These are phyloP conservation scores for Onychorhynchus coronatus DNA, from an alignment of 2,113 vertebrate species.

Conservation along the genomic window DNA sequence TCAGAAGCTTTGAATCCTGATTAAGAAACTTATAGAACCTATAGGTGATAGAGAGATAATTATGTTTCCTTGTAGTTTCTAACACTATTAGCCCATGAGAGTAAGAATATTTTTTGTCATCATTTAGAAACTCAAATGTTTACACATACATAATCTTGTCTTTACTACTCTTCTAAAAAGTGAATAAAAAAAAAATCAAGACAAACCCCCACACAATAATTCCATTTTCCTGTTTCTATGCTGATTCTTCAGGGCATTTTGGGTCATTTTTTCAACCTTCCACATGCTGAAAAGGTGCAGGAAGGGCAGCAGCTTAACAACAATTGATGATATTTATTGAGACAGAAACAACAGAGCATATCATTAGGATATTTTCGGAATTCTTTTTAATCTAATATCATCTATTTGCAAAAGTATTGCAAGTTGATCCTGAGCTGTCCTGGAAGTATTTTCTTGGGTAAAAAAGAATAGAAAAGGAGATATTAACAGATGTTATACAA, in stretches of 20 bases:
- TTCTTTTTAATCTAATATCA: not conserved
- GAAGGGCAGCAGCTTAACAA: constrained; percentile 36
- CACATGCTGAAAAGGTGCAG: constrained; percentile 45
- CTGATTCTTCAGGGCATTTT: constrained; percentile 27
- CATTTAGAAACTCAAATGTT: not conserved
- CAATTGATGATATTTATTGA: constrained; percentile 62
- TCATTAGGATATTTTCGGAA: not conserved
- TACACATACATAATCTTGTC: not conserved
- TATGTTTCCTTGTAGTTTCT: not conserved
- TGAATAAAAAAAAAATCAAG: not conserved
- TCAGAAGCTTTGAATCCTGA: not conserved
- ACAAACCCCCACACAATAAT: not conserved
- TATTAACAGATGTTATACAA: not conserved
- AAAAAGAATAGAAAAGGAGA: not conserved
- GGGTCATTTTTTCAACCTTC: constrained; percentile 33
- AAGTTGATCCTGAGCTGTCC: not conserved
- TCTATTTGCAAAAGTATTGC: not conserved
- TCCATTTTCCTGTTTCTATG: not conserved
- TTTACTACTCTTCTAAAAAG: not conserved
- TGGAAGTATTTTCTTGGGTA: not conserved
- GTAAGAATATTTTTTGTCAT: not conserved
- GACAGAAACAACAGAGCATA: constrained; percentile 44
- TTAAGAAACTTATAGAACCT: not conserved
- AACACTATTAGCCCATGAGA: not conserved
- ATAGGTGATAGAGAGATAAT: not conserved